Base-by-base conservation (phyloP, 2,113 vertebrate species). In the Menura novaehollandiae region DNA sequence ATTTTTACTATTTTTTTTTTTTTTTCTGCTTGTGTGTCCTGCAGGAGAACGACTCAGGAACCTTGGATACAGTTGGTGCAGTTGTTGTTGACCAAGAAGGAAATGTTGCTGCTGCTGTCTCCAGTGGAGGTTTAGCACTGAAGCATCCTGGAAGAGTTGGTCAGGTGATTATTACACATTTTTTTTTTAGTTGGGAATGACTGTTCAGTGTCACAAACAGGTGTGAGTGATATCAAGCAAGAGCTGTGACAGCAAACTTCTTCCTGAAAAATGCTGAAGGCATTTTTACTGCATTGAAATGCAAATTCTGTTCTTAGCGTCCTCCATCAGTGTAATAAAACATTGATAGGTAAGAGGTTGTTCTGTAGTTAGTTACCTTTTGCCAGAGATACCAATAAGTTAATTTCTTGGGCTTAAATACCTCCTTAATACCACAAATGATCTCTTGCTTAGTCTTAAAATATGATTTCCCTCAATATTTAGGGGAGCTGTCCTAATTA, bases 131-230 rank as follows among this genome's bases (percentile, higher is more conserved):
- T 64, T 98, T 99, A 95, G 99, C 99, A 46, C 99, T 99, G 98
- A 99, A 99, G 96, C 99, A 99, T 97, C 99, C 99, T 23, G 99
- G 99, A 94, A 98, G 99, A 98, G 99, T 99, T 72, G 99, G 99
- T 79, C 99, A 99, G 98, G 99, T 99, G 93, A 97, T 91, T 51
- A 51, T 41, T 39, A 10, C 5, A 17, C 35, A 8, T 16, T n/a
- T 12, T 49, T 17, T 44, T 83, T 93, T 68, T 9, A 39, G 1
- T 30, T 84, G 52, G 47, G 41, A 49, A 44, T 73, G 44, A 26
- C 24, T n/a, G 10, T 49, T 86, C 24, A 56, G 20, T 46, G 58
- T n/a, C 51, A 32, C 62, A 53, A 59, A 19, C 43, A 46, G 10
- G 9, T 58, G 33, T 68, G 41, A 23, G 33, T 68, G 41, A 23